Base-by-base conservation (phyloP, 2,113 vertebrate genomes). In the Amphiprion ocellaris region DNA sequence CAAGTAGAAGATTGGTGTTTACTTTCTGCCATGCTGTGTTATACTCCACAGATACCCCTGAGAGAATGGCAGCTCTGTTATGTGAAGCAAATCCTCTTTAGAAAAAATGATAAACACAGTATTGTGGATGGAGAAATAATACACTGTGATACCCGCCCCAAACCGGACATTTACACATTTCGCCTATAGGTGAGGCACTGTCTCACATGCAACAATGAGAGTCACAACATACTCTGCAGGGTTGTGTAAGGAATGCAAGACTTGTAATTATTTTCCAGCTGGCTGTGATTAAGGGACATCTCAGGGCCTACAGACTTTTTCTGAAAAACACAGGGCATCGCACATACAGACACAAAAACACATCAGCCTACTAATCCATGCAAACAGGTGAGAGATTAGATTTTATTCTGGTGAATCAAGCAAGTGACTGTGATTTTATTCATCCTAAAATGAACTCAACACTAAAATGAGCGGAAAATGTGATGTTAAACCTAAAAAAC, bases 211-310 rank as follows among this genome's bases (percentile, higher is more conserved):
- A 71, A 87, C 88, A 88, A 85, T 69, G 75, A 75, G 79, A 80
- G 74, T 79, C 75, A 60, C 0, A 50, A 62, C n/a, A 59, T n/a
- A 26, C 77, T 81, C 74, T 70, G 81, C 26, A 69, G 74, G 73
- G 87, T 90, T 88, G 82, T 87, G 90, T 85, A 82, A 83, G 82
- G 87, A 94, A 94, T 91, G 91, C 72, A 66, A 86, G 87, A 79
- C 91, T 89, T 91, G 90, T 90, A 93, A 94, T 95, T 94, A 93
- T 94, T 92, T 91, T 86, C 86, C 90, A 93, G 92, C 94, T 94
- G 93, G 94, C 88, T 92, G 91, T 90, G 89, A 94, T 94, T 92
- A 94, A 83, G 85, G 92, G 92, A 90, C 90, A 90, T 93, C 90
- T 80, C 79, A 56, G 53, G 89, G 84, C 72, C 87, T 77, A 58